Evolutionary conservation across 2,888 invertebrate genomes (phyloP), one percentile per base, ranked within the genome.

Genomic region (Leptinotarsa juncta): DNA sequence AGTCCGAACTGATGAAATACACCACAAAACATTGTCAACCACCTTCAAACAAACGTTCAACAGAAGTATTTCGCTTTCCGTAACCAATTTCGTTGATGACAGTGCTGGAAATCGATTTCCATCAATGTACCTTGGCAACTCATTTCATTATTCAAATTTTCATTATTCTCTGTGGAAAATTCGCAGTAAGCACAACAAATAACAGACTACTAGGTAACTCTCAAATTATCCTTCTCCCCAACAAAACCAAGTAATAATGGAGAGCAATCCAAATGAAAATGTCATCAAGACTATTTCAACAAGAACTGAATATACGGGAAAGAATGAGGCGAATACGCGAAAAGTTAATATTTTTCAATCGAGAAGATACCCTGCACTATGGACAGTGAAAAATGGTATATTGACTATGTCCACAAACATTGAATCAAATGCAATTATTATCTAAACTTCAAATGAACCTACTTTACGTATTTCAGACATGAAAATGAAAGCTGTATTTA

Each of bases 91-190:
- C 60, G 16, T 60, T 60, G 15, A 26, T 60, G 60, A 20, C 60
- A 42, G 3, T 16, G 15, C 20, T 26, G 15, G 2, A 26, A 60
- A 60, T 60, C 23, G 60, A 60, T 60, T 60, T 60, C 60, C 12
- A 26, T 23, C 60, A 16, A 26, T 60, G 60, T 60, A 60, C 23
- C 60, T 23, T 60, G 23, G 23, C 26, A 26, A 60, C 26, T 60
- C 60, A 60, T 60, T 60, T 60, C 26, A 60, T 60, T 60, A 60
- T 60, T 60, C 26, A 60, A 60, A 60, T 60, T 60, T 16, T 60
- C 60, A 60, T 60, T 26, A 60, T n/a, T 26, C 16, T 15, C 20
- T 15, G 60, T 26, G 16, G 26, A 26, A 60, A 60, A 60, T 20
- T 60, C 0, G 10, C 10, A 42, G 42, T 42, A 12, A 60, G 60